A percentile compares a stretch with the other conserved stretches of the same genome.
Conservation (phyloP, 1,140 invertebrate genomes). For the Phocides pigmalion region DNA sequence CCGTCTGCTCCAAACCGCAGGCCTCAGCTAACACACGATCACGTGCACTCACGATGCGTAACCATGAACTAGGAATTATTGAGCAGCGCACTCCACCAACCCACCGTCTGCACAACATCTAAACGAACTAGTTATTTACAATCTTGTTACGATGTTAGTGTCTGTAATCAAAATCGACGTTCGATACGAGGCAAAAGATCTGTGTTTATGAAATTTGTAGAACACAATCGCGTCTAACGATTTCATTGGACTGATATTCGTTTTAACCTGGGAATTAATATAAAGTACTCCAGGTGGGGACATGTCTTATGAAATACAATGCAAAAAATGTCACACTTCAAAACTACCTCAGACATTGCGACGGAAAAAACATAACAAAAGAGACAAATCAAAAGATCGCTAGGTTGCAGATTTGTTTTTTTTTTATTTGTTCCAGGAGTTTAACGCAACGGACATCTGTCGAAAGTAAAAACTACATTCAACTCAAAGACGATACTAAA, state of each 20-base stretch:
- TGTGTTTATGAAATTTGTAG: constrained; percentile 35
- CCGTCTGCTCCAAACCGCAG: constrained; percentile 61
- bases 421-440: too few relatives aligned
- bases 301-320: too few relatives aligned
- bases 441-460: too few relatives aligned
- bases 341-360: too few relatives aligned
- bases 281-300: too few relatives aligned
- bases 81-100: constrained; percentile 13
- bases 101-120: constrained; percentile 8
- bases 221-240: background rate
- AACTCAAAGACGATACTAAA: too few relatives aligned
- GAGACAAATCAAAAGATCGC: too few relatives aligned
- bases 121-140: constrained; percentile 2
- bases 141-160: constrained; percentile 12
- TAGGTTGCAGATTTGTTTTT: too few relatives aligned
- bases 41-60: constrained; percentile 51
- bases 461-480: too few relatives aligned
- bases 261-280: too few relatives aligned
- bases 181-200: constrained; percentile 5
- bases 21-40: constrained; percentile 45
- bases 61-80: constrained; percentile 59
- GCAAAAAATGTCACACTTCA: background rate
- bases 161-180: background rate
- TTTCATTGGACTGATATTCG: background rate
- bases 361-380: too few relatives aligned